A percentile compares a stretch with the other conserved stretches of the same genome.
Conservation (phyloP, 2,113 vertebrate genomes). For the Neofelis nebulosa region DNA sequence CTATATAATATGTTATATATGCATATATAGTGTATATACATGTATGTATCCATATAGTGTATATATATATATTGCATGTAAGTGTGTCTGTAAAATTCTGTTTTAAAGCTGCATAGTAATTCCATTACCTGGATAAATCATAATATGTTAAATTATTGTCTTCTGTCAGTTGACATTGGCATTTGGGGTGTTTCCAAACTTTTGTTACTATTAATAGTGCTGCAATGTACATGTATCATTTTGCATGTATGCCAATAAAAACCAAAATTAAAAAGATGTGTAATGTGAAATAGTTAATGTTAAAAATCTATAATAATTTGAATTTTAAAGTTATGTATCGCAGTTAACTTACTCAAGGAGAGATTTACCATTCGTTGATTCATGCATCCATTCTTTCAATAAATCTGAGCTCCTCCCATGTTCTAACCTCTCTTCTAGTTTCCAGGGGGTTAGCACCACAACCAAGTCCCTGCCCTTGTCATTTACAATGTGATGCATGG, state of each 20-base stretch:
- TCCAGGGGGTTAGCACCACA: not conserved
- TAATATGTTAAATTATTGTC: not conserved
- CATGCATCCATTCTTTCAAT: not conserved
- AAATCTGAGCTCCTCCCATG: not conserved
- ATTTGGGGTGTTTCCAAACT: not conserved
- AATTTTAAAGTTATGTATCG: not conserved
- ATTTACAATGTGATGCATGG: not conserved
- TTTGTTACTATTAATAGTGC: not conserved
- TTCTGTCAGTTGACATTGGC: not conserved
- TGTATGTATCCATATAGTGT: not conserved
- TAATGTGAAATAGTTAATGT: not conserved
- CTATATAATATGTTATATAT: not conserved
- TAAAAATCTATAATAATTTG: not conserved
- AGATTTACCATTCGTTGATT: not conserved
- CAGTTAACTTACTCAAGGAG: not conserved
- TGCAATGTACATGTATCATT: not conserved
- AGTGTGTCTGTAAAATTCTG: not conserved
- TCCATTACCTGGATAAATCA: not conserved
- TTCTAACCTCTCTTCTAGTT: not conserved
- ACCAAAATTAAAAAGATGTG: not conserved
- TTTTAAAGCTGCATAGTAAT: not conserved
- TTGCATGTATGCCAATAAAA: not conserved
- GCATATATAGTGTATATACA: not conserved
- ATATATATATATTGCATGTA: not conserved
- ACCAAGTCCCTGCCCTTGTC: not conserved